A percentile compares a stretch with the other conserved stretches of the same genome.
These are phyloP conservation scores for Clitarchus hookeri DNA, from an alignment of 2,888 invertebrate species.

Conservation along the genomic window DNA sequence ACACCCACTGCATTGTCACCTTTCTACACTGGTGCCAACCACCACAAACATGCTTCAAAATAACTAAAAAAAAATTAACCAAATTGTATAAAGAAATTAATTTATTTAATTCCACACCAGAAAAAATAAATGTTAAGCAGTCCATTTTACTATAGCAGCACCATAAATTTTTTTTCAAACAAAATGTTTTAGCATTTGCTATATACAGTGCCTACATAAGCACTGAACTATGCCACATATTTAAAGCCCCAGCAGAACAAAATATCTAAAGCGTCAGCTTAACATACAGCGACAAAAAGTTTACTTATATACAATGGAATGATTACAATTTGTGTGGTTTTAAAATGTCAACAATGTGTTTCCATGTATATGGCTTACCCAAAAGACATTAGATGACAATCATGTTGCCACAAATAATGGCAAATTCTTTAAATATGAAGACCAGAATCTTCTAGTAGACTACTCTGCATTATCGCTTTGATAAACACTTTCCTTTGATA, in stretches of 20 bases:
- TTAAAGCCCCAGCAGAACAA: background rate
- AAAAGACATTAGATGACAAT: too few relatives aligned
- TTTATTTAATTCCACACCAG: background rate
- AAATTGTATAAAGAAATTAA: background rate
- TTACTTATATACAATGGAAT: too few relatives aligned
- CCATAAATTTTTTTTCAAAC: background rate
- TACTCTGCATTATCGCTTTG: too few relatives aligned
- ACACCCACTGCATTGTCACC: conserved; percentile 39
- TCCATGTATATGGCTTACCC: too few relatives aligned
- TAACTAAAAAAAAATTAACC: background rate
- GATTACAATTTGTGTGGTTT: too few relatives aligned
- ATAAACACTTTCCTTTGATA: too few relatives aligned
- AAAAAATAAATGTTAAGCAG: background rate
- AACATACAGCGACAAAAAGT: too few relatives aligned
- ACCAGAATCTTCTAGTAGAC: too few relatives aligned
- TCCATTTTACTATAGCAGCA: background rate
- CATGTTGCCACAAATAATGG: too few relatives aligned
- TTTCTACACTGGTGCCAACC: conserved; percentile 31
- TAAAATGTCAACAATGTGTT: too few relatives aligned
- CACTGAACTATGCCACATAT: background rate
- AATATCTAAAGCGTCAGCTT: background rate
- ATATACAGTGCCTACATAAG: background rate
- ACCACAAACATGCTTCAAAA: background rate
- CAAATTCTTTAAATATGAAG: too few relatives aligned
- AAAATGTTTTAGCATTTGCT: background rate